Conservation (phyloP, 2,797 vertebrate genomes). For the Hafferia zeledoni region DNA sequence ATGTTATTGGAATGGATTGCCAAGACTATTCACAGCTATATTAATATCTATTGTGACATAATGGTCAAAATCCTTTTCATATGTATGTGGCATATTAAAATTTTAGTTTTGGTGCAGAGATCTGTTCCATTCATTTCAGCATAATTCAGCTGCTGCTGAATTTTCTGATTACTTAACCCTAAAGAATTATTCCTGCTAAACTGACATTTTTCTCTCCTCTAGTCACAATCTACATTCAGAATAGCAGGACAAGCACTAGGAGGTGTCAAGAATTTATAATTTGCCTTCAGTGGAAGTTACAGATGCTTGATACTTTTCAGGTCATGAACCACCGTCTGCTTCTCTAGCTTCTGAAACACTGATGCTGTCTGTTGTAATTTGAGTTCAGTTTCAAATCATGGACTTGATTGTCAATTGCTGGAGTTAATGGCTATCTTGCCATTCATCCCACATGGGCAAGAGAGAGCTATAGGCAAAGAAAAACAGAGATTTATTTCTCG, state of each 20-base stretch:
- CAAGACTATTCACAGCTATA: not conserved
- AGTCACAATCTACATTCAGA: not conserved
- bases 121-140: not conserved
- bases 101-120: not conserved
- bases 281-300: slow-evolving; percentile 11
- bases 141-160: not conserved
- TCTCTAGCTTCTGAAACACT: not conserved
- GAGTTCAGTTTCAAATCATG: not conserved
- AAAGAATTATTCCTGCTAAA: not conserved
- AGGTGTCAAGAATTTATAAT: slow-evolving; percentile 5
- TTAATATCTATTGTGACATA: not conserved
- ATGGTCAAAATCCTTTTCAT: not conserved
- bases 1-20: not conserved
- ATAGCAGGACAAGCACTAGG: not conserved
- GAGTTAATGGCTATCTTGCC: not conserved
- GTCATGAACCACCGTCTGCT: not conserved
- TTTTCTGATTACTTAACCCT: not conserved
- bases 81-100: not conserved
- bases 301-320: slow-evolving; percentile 1
- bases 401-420: not conserved
- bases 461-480: not conserved
- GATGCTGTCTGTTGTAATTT: not conserved
- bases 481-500: not conserved
- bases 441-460: not conserved
- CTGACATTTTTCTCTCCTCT: not conserved